Conservation (phyloP, 2,888 invertebrate genomes). For the Lamellibrachia columna region DNA sequence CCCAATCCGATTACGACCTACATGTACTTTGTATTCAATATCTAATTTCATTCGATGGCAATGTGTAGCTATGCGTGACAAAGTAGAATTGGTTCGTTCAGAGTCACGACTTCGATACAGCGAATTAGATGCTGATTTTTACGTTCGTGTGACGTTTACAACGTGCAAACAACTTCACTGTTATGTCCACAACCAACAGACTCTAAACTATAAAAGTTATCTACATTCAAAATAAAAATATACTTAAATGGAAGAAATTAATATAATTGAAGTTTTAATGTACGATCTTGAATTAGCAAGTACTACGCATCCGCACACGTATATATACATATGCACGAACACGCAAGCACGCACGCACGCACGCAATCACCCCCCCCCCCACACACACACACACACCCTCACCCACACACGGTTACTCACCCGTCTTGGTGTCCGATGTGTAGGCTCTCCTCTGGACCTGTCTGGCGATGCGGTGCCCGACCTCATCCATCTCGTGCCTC, state of each 20-base stretch:
- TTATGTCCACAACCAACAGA: not conserved
- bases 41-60: not conserved
- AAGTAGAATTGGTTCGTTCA: not conserved
- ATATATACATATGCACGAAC: not conserved
- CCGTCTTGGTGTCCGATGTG: conserved; percentile 25
- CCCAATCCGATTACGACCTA: not conserved
- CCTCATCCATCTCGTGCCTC: conserved; percentile 34
- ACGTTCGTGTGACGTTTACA: not conserved
- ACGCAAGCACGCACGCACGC: not conserved
- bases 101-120: not conserved
- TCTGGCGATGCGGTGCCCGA: conserved; percentile 35
- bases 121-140: not conserved
- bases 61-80: not conserved
- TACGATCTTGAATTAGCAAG: not conserved
- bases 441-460: conserved; percentile 30
- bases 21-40: not conserved
- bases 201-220: not conserved
- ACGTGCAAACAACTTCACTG: not conserved
- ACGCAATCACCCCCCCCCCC: not conserved
- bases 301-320: not conserved
- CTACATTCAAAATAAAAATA: not conserved
- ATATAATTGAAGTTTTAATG: not conserved
- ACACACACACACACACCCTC: not conserved
- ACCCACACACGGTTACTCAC: conserved; percentile 20
- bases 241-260: not conserved